Conservation (phyloP, 2,113 vertebrate species). For the Electrona antarctica region DNA sequence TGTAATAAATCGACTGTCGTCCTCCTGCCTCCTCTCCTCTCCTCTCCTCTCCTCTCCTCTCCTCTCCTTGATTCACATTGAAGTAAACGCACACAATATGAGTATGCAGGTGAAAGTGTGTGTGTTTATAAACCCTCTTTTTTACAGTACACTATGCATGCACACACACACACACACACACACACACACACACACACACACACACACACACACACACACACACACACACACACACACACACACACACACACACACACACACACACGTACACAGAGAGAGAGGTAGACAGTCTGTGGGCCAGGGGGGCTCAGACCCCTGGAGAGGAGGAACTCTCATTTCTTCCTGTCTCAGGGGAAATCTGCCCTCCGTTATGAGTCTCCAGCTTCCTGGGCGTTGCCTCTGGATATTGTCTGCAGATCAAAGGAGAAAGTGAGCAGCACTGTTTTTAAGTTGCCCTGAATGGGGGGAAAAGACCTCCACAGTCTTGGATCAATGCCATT, state of each 20-base stretch:
- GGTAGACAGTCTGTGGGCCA: slow-evolving; percentile 64
- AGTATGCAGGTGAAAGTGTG: too few species aligned
- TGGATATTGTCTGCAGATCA: slow-evolving; percentile 77
- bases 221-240: slow-evolving; percentile 15
- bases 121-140: too few species aligned
- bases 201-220: slow-evolving; percentile 11
- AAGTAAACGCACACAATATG: neutral
- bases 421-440: slow-evolving; percentile 64
- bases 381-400: slow-evolving; percentile 72
- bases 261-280: slow-evolving; percentile 39
- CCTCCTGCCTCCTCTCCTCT: slow-evolving; percentile 28
- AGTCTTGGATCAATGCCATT: slow-evolving; percentile 59
- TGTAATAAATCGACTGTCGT: slow-evolving; percentile 56
- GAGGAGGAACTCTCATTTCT: slow-evolving; percentile 77
- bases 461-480: slow-evolving; percentile 47
- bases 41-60: slow-evolving; percentile 21
- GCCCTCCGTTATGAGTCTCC: slow-evolving; percentile 74
- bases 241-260: slow-evolving; percentile 29
- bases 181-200: slow-evolving; percentile 16
- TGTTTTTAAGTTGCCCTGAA: slow-evolving; percentile 48
- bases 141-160: too few species aligned
- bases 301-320: slow-evolving; percentile 58
- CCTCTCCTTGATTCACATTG: slow-evolving; percentile 7
- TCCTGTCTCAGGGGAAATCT: slow-evolving; percentile 78
- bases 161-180: slow-evolving; percentile 16